Evolutionary conservation across 2,888 invertebrate genomes (phyloP).

Genomic region (Tortrix viridana): DNA sequence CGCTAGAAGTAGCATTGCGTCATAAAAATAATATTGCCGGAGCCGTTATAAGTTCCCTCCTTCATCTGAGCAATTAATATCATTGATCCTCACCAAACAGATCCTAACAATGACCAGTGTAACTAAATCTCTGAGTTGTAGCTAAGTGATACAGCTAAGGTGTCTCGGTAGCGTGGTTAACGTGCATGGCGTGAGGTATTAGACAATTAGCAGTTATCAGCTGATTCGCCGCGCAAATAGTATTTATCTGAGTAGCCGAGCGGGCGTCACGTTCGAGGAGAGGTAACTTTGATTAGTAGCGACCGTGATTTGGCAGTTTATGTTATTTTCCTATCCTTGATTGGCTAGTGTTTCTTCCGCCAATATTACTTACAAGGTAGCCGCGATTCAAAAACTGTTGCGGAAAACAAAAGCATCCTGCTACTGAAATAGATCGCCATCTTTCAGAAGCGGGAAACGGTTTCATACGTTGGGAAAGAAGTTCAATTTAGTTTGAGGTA

Average conservation of each 20-base stretch:
- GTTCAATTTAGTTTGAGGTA: no score
- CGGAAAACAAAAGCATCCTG: no score
- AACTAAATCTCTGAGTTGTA: background rate
- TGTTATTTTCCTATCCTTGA: no score
- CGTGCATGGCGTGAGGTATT: slow-evolving; percentile 27
- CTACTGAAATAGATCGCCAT: background rate
- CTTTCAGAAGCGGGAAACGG: background rate
- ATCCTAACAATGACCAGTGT: slow-evolving; percentile 1
- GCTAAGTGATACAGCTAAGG: background rate
- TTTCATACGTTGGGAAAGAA: background rate
- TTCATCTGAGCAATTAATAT: slow-evolving; percentile 33
- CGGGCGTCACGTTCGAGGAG: slow-evolving; percentile 23
- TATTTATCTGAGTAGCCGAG: slow-evolving; percentile 15
- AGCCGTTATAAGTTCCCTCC: slow-evolving; percentile 26
- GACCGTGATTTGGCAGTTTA: background rate
- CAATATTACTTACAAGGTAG: no score
- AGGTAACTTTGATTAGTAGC: slow-evolving; percentile 2
- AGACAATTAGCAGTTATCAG: slow-evolving; percentile 34
- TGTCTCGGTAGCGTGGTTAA: slow-evolving; percentile 9
- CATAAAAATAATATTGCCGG: background rate
- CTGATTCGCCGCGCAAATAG: slow-evolving; percentile 34
- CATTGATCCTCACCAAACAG: slow-evolving; percentile 33
- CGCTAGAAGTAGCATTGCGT: background rate
- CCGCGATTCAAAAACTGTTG: no score
- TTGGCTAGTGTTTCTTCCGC: no score